These are phyloP conservation scores for Trissolcus basalis DNA, from an alignment of 1,140 invertebrate genomes.

Conservation along the genomic window DNA sequence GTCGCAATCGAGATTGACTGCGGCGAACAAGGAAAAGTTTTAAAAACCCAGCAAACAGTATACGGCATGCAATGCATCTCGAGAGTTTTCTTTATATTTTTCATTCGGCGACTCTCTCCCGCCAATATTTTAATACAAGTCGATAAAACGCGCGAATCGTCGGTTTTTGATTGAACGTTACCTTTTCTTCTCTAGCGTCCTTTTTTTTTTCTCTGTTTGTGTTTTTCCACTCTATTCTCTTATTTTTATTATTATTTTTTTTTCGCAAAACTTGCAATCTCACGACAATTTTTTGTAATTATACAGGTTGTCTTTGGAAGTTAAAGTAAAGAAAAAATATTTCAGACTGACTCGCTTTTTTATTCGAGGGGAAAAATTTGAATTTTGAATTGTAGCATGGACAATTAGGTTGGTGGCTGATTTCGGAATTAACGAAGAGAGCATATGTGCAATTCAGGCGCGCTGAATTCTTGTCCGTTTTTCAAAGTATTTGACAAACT, in stretches of 20 bases:
- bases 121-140: slow-evolving; percentile 21
- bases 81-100: slow-evolving; percentile 25
- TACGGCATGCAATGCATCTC: slow-evolving; percentile 27
- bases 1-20: slow-evolving; percentile 31
- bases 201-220: neutral
- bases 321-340: too few species aligned
- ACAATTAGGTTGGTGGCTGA: slow-evolving; percentile 11
- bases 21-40: slow-evolving; percentile 55
- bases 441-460: slow-evolving; percentile 27
- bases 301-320: too few species aligned
- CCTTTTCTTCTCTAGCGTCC: slow-evolving; percentile 1
- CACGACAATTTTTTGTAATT: too few species aligned
- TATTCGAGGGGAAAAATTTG: too few species aligned
- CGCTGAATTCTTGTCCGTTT: slow-evolving; percentile 11
- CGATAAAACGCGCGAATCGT: slow-evolving; percentile 25
- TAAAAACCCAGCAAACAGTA: slow-evolving; percentile 47
- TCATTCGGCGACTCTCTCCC: slow-evolving; percentile 14
- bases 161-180: slow-evolving; percentile 21
- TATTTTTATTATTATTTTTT: neutral
- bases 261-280: too few species aligned
- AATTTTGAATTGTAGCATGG: slow-evolving; percentile 8
- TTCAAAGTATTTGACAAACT: slow-evolving; percentile 10
- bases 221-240: too few species aligned
- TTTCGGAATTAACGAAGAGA: slow-evolving; percentile 6
- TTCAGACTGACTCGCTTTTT: too few species aligned